Evolutionary conservation across 2,888 invertebrate genomes (phyloP).

Genomic region (Ophion ellenae): DNA sequence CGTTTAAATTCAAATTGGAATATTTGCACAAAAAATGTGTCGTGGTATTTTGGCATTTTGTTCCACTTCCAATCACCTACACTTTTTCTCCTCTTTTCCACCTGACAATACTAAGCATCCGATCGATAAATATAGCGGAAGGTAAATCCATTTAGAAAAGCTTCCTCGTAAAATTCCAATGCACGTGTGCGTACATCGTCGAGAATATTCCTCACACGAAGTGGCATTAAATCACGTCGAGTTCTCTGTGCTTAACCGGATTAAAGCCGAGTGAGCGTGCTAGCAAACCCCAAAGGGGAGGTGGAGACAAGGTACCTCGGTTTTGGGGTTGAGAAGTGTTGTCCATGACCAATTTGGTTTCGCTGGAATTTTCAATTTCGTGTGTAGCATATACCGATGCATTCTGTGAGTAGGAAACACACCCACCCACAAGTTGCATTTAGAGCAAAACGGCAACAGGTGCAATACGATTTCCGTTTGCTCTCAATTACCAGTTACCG

Average conservation of each 20-base stretch:
- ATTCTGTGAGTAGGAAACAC: background rate
- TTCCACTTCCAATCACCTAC: too few relatives aligned
- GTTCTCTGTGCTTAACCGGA: constrained; percentile 40
- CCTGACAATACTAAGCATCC: background rate
- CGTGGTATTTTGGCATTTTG: too few relatives aligned
- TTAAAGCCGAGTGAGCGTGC: background rate
- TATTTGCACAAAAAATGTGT: too few relatives aligned
- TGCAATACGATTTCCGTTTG: constrained; percentile 10
- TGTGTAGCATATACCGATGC: background rate
- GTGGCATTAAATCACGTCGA: constrained; percentile 37
- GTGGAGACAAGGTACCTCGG: background rate
- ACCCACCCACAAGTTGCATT: background rate
- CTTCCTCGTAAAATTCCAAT: background rate
- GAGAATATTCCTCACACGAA: constrained; percentile 33
- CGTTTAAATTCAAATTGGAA: too few relatives aligned
- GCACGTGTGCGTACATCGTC: constrained; percentile 11
- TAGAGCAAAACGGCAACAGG: constrained; percentile 16
- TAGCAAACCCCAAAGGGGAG: background rate
- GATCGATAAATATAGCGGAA: background rate
- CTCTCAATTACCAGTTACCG: background rate
- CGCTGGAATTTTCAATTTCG: background rate
- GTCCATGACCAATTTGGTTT: background rate
- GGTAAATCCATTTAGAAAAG: constrained; percentile 21
- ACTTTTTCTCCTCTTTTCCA: background rate
- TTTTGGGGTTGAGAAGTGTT: constrained; percentile 3